Conservation (phyloP, 2,888 invertebrate species). For the Chymomyza procnemis region DNA sequence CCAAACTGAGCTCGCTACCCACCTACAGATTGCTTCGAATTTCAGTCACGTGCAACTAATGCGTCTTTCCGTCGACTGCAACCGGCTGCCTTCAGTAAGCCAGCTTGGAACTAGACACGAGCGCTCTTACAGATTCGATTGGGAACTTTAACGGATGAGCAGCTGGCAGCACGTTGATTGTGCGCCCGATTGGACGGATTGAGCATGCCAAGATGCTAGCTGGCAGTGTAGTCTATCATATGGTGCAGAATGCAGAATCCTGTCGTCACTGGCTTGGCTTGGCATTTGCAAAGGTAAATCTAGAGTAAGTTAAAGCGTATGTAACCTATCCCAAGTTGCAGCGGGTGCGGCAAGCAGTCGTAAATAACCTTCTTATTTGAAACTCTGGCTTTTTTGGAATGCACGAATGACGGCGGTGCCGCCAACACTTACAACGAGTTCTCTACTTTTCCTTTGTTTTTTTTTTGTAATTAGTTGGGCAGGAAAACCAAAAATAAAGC, state of each 20-base stretch:
- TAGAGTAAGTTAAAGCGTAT: not conserved
- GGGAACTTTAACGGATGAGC: slow-evolving; percentile 50
- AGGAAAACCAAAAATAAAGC: not conserved
- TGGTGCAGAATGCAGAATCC: not conserved
- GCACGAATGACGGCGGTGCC: slow-evolving; percentile 14
- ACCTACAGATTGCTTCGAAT: slow-evolving; percentile 40
- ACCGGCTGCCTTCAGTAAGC: slow-evolving; percentile 22
- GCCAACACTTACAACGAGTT: slow-evolving; percentile 59
- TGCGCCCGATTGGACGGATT: not conserved
- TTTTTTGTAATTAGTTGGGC: slow-evolving; percentile 65
- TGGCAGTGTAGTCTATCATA: not conserved
- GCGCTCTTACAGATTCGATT: not conserved
- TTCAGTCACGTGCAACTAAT: slow-evolving; percentile 69
- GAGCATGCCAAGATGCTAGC: not conserved
- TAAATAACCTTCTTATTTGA: not conserved
- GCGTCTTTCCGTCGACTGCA: slow-evolving; percentile 37
- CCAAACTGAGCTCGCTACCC: not conserved
- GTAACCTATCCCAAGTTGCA: not conserved
- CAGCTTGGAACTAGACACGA: not conserved
- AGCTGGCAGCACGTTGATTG: slow-evolving; percentile 22
- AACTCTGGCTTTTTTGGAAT: not conserved
- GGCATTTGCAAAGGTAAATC: not conserved
- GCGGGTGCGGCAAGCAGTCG: slow-evolving; percentile 2
- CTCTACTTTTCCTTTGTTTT: too few species aligned
- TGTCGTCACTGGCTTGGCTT: not conserved